Percentiles rank a stretch among this genome's conserved stretches.
Evolutionary conservation across 2,888 invertebrate genomes (phyloP).

Genomic region (Melieria crassipennis): DNA sequence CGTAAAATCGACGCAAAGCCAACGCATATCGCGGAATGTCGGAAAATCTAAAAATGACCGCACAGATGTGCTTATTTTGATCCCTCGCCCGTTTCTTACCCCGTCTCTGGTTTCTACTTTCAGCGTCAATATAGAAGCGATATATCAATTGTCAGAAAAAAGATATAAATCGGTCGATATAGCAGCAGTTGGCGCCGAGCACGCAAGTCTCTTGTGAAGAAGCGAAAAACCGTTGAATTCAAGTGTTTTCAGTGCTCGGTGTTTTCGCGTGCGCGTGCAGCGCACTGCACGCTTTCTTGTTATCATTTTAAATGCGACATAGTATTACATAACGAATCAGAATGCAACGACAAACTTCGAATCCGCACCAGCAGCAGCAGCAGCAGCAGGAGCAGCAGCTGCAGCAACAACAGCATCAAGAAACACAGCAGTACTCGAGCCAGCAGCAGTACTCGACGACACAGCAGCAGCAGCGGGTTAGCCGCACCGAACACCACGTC

Average conservation of each 20-base stretch:
- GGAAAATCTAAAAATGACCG: slow-evolving; percentile 12
- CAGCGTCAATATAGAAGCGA: slow-evolving; percentile 57
- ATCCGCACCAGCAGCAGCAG: slow-evolving; percentile 68
- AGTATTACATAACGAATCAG: slow-evolving; percentile 66
- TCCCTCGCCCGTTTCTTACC: slow-evolving; percentile 25
- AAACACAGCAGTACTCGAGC: slow-evolving; percentile 65
- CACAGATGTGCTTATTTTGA: slow-evolving; percentile 7
- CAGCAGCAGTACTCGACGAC: slow-evolving; percentile 70
- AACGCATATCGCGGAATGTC: not conserved
- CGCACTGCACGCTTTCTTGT: not conserved
- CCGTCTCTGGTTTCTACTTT: slow-evolving; percentile 47
- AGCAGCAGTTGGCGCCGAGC: slow-evolving; percentile 5
- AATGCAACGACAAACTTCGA: slow-evolving; percentile 80
- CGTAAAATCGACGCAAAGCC: slow-evolving; percentile 32
- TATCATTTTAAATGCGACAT: slow-evolving; percentile 62
- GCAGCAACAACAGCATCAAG: slow-evolving; percentile 30
- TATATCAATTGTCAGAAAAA: slow-evolving; percentile 33
- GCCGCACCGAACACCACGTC: slow-evolving; percentile 81
- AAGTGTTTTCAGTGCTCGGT: not conserved
- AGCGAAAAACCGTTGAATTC: slow-evolving; percentile 1
- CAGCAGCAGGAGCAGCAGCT: slow-evolving; percentile 61
- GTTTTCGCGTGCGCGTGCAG: not conserved
- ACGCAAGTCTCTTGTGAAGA: slow-evolving; percentile 21
- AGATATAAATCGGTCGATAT: slow-evolving; percentile 43
- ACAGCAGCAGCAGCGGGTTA: slow-evolving; percentile 70